Base-by-base conservation (phyloP, 2,797 vertebrate species). In the Acomys russatus region DNA sequence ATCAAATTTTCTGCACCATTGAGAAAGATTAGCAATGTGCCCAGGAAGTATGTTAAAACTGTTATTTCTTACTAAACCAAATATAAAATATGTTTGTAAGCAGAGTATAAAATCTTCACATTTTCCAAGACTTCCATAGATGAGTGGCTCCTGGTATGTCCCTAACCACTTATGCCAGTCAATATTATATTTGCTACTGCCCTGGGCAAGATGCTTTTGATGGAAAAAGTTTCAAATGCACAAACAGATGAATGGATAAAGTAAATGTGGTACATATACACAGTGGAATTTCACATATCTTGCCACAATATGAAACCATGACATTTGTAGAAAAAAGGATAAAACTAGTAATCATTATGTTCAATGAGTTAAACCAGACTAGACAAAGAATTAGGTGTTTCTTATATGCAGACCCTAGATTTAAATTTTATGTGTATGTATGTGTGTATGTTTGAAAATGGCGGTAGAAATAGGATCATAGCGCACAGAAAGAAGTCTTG, bases 1-100 rank as follows among this genome's bases (percentile, higher is more conserved):
- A 12, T 92, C 9, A 87, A 17, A 83, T 68, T 77, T 97, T 94
- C 59, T 91, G 78, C 80, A 90, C 91, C 80, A 64, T 71, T 76
- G 10, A n/a, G 92, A 78, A 96, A 93, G 51, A 87, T 70, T 63
- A 90, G 85, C 56, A 94, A 77, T 56, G 2, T 83, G 23, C 49
- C 30, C 70, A 59, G 17, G 11, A 25, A 83, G 20, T 54, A 66
- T 77, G n/a, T 63, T 80, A 71, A 44, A 93, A 88, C 3, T 61
- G 2, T 51, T 84, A 51, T 83, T 91, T 82, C 54, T 61, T 76
- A 95, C 56, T 86, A 63, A 92, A 95, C 77, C 35, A 92, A 90
- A 78, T 14, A 94, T 90, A 56, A 44, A 88, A 10, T 70, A 33
- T 35, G 25, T 88, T 93, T 70, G 51, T 51, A 18, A 51, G 7